phyloP scores from a whole-genome alignment of 2,113 vertebrate genomes.

The Hippocampus barbouri region DNA sequence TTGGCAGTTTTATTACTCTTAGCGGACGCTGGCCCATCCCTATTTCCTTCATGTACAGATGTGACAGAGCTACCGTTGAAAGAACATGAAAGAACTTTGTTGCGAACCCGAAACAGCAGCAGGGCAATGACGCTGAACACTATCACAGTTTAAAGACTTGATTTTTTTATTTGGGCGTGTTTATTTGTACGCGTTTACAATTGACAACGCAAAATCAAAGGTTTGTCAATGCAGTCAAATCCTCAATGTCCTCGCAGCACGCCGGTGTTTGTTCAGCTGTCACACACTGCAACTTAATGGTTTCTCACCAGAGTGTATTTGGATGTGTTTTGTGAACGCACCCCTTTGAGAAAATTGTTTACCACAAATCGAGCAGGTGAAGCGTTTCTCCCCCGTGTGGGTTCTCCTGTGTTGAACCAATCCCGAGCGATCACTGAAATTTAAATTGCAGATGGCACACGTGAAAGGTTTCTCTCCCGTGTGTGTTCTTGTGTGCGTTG shows the following conservation, averaged over 20 bases:
- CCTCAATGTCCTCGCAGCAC: not conserved
- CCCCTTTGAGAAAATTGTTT: conserved; percentile 1
- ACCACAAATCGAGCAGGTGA: not conserved
- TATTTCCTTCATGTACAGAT: not conserved
- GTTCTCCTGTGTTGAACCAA: not conserved
- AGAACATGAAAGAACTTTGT: not conserved
- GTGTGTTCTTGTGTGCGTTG: not conserved
- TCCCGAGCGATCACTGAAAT: not conserved
- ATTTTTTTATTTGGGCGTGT: not conserved
- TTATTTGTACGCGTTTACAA: not conserved
- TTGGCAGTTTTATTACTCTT: too few relatives aligned
- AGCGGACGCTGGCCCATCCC: not conserved
- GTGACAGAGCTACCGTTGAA: not conserved
- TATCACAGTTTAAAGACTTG: not conserved
- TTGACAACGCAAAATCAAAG: not conserved
- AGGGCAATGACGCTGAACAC: too few relatives aligned
- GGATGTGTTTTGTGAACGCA: not conserved
- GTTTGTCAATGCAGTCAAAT: not conserved
- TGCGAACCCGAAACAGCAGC: not conserved
- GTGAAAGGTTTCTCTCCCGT: not conserved
- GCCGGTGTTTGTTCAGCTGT: not conserved
- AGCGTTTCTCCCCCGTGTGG: not conserved
- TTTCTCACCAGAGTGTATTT: not conserved
- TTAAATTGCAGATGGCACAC: not conserved
- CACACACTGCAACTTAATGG: not conserved